Conservation (phyloP, 2,113 vertebrate genomes). For the Puma concolor region DNA sequence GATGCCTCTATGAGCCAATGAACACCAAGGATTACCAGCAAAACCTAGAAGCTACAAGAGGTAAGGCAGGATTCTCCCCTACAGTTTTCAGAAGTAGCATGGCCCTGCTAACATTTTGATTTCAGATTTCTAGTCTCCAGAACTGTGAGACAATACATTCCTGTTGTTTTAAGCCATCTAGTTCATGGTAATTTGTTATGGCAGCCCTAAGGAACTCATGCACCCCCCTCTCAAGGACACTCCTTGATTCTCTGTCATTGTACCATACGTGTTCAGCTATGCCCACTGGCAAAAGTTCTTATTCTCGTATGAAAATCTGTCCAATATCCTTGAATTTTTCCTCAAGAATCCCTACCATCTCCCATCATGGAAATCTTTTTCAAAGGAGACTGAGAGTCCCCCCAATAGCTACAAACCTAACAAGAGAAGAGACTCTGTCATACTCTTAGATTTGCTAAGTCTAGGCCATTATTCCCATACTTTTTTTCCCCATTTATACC, state of each 20-base stretch:
- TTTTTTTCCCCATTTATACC: not conserved
- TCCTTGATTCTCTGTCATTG: not conserved
- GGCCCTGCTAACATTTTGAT: not conserved
- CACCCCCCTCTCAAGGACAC: not conserved
- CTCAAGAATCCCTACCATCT: not conserved
- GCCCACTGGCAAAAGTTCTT: not conserved
- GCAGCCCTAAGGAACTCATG: not conserved
- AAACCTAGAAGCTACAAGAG: not conserved
- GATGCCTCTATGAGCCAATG: not conserved
- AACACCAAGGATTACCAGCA: not conserved
- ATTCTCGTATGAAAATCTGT: not conserved
- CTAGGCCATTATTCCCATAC: not conserved
- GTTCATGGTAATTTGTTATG: not conserved
- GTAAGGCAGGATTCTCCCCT: not conserved
- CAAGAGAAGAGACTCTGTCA: not conserved
- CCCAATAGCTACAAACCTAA: not conserved
- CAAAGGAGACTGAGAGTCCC: not conserved
- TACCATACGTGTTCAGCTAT: not conserved
- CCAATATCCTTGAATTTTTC: not conserved
- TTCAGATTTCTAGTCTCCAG: constrained; percentile 5
- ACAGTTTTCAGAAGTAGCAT: not conserved
- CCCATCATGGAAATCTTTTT: not conserved
- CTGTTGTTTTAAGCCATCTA: not conserved
- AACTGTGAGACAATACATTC: not conserved
- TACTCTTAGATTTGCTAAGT: not conserved